These are phyloP conservation scores for Halictus quadricinctus DNA, from an alignment of 2,888 invertebrate genomes.

Conservation along the genomic window DNA sequence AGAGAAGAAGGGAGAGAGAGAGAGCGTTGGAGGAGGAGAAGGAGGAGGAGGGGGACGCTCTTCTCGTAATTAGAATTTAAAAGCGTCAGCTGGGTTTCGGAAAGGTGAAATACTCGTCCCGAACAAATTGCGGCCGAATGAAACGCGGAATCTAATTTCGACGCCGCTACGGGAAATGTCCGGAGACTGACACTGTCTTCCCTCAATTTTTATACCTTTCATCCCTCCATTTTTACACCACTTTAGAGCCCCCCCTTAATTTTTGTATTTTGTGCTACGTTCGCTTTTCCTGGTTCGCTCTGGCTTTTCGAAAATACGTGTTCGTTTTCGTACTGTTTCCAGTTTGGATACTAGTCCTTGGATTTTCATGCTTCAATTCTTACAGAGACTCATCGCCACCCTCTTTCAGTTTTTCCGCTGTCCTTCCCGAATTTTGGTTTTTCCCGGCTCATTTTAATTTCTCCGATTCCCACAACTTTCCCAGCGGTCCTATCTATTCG, in stretches of 20 bases:
- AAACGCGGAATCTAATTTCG: conserved; percentile 4
- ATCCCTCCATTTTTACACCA: background rate
- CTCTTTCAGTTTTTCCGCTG: background rate
- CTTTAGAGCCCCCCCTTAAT: background rate
- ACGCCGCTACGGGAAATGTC: background rate
- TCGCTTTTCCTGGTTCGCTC: background rate
- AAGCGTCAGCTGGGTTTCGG: conserved; percentile 29
- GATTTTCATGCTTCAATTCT: background rate
- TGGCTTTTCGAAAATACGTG: background rate
- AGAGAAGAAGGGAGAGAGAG: background rate
- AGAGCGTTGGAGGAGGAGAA: background rate
- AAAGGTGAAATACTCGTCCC: conserved; percentile 9
- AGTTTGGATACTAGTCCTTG: too few relatives aligned
- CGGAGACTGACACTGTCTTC: background rate
- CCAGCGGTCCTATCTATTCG: background rate
- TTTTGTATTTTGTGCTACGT: background rate
- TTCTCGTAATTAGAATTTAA: conserved; percentile 59
- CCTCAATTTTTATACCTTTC: background rate
- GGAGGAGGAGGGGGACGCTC: conserved; percentile 14
- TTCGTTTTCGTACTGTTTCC: background rate
- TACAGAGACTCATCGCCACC: background rate
- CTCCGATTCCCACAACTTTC: background rate
- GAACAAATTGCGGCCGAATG: conserved; percentile 16
- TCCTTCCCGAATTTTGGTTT: background rate
- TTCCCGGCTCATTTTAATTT: background rate